Evolutionary conservation across 2,113 vertebrate genomes (phyloP).

Genomic region (Halichoeres trimaculatus): DNA sequence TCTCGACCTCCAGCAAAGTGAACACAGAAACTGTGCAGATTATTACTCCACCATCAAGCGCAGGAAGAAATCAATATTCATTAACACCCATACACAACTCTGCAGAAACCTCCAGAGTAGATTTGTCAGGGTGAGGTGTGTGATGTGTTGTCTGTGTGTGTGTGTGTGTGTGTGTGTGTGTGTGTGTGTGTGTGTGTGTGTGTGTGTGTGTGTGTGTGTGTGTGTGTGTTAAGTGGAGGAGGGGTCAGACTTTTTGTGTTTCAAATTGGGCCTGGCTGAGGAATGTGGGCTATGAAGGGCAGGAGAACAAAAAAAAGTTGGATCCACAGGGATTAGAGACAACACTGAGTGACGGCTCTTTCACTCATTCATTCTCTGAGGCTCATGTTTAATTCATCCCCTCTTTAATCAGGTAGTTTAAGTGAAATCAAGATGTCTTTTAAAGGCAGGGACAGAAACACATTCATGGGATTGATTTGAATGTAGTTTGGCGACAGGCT

Average conservation of each 20-base stretch:
- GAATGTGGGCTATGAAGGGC: conserved; percentile 63
- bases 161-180: conserved; percentile 19
- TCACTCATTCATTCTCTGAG: conserved; percentile 26
- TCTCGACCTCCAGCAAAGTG: not conserved
- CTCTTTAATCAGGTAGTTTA: conserved; percentile 49
- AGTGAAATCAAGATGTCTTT: conserved; percentile 55
- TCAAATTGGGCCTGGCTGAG: conserved; percentile 57
- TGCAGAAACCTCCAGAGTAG: conserved; percentile 21
- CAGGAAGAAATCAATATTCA: conserved; percentile 10
- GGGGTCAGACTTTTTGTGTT: conserved; percentile 69
- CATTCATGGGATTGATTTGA: conserved; percentile 12
- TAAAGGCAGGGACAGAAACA: conserved; percentile 15
- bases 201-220: conserved; percentile 4
- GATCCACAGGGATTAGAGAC: conserved; percentile 55
- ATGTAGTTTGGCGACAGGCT: conserved; percentile 27
- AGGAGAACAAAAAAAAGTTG: conserved; percentile 54
- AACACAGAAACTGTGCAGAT: not conserved
- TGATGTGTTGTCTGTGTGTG: too few species aligned
- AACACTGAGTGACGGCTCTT: conserved; percentile 40
- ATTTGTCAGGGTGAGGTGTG: conserved; percentile 19
- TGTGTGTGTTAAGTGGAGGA: conserved; percentile 44
- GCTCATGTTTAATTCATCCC: conserved; percentile 57
- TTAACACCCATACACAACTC: conserved; percentile 17
- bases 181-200: conserved; percentile 28
- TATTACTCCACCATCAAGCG: conserved; percentile 1